phyloP scores from a whole-genome alignment of 2,113 vertebrate species.

The Centropus bengalensis region DNA sequence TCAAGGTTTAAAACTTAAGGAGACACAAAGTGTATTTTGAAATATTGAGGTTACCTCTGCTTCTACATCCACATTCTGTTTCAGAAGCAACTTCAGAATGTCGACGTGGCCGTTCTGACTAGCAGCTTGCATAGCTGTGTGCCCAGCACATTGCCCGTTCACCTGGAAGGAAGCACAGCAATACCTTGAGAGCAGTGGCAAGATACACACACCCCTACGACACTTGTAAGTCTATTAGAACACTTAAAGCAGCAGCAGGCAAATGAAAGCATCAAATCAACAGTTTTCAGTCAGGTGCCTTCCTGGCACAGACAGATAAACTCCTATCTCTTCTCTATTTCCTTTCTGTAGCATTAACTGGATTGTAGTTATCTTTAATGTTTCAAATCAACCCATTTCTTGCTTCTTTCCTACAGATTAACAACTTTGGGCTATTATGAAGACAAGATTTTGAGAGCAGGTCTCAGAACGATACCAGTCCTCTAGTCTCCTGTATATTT shows the following conservation, averaged over 20 bases:
- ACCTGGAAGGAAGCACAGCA: conserved; percentile 80
- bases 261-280: background rate
- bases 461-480: background rate
- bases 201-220: background rate
- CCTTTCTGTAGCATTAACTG: background rate
- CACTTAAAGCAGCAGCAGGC: background rate
- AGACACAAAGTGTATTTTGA: background rate
- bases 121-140: conserved; percentile 98
- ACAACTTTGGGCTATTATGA: background rate
- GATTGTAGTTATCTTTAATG: background rate
- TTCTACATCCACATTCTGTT: conserved; percentile 97
- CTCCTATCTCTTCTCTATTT: background rate
- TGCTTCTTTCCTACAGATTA: background rate
- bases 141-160: conserved; percentile 97
- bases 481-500: background rate
- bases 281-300: background rate
- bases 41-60: conserved; percentile 86
- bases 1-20: background rate
- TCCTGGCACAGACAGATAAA: background rate
- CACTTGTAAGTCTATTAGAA: background rate
- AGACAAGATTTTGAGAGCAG: background rate
- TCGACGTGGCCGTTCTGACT: conserved; percentile 99
- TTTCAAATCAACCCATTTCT: too few relatives aligned
- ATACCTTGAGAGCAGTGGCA: background rate
- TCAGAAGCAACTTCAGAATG: conserved; percentile 95